Evolutionary conservation across 2,888 invertebrate species (phyloP).

Genomic region (Pantelozetes paolii): DNA sequence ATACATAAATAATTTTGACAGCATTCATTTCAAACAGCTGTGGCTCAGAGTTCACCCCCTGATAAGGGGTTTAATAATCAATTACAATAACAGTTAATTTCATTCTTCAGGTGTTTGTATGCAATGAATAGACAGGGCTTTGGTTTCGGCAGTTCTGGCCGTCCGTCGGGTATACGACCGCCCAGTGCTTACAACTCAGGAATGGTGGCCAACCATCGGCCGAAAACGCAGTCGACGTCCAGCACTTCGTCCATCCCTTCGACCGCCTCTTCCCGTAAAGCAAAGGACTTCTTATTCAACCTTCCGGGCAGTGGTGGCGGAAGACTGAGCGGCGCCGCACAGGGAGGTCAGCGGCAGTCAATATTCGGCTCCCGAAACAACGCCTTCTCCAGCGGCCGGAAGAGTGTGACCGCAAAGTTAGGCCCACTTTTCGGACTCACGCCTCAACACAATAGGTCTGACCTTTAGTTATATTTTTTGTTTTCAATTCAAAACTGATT

Average conservation of each 20-base stretch:
- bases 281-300: neutral
- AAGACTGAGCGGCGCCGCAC: neutral
- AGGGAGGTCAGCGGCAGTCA: neutral
- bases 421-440: neutral
- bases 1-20: no score
- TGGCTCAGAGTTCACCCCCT: no score
- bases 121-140: neutral
- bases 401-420: constrained; percentile 18
- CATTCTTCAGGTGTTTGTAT: no score
- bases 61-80: no score
- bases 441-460: constrained; percentile 25
- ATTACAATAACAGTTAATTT: no score
- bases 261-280: neutral
- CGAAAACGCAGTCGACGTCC: neutral
- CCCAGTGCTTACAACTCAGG: neutral
- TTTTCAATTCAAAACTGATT: neutral
- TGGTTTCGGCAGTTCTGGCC: neutral
- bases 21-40: no score
- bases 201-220: neutral
- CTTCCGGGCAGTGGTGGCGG: neutral
- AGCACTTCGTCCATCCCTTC: neutral
- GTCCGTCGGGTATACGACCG: constrained; percentile 30
- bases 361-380: neutral
- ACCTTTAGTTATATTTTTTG: neutral
- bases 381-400: neutral